These are phyloP conservation scores for Aeoliscus strigatus DNA, from an alignment of 2,797 vertebrate genomes.

Conservation along the genomic window DNA sequence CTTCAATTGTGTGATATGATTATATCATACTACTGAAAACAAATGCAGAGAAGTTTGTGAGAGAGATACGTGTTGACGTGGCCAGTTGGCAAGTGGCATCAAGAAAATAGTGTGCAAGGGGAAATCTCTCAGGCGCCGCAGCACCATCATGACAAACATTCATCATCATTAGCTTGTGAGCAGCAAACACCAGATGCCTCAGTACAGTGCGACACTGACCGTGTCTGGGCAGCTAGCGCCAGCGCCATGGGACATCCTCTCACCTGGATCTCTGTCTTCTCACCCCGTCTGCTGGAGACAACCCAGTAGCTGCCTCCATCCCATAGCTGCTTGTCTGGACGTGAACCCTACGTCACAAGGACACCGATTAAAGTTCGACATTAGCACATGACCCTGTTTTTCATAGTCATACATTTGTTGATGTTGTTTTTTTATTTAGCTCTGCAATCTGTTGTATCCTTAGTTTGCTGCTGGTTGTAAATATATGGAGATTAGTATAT, in stretches of 20 bases:
- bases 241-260: constrained; percentile 54
- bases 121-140: constrained; percentile 30
- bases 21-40: too few species aligned
- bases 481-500: too few species aligned
- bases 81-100: constrained; percentile 8
- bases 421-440: too few species aligned
- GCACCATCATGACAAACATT: constrained; percentile 49
- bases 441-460: too few species aligned
- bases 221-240: constrained; percentile 47
- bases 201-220: constrained; percentile 33
- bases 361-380: constrained; percentile 10
- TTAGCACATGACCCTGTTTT: constrained; percentile 1
- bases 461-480: too few species aligned
- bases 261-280: constrained; percentile 52
- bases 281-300: constrained; percentile 54
- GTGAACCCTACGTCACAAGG: constrained; percentile 16
- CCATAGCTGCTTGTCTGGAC: constrained; percentile 20
- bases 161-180: constrained; percentile 66
- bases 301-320: constrained; percentile 44
- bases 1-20: too few species aligned
- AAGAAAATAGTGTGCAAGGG: constrained; percentile 19
- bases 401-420: not conserved
- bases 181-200: constrained; percentile 62
- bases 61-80: not conserved
- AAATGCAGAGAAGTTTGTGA: not conserved